These are phyloP conservation scores for Helicoverpa assulta DNA, from an alignment of 2,888 invertebrate species.

Conservation along the genomic window DNA sequence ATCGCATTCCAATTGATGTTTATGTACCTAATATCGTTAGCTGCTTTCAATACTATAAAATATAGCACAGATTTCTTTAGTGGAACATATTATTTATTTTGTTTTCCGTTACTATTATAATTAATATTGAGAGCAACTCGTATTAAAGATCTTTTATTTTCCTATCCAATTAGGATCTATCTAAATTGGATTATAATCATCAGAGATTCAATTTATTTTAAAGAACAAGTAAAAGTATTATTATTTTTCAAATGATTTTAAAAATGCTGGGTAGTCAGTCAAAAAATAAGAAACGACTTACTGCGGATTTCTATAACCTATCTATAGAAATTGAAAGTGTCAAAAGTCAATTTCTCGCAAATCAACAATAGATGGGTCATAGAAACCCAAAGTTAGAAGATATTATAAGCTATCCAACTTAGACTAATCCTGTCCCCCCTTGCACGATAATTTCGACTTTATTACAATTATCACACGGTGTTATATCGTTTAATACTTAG, in stretches of 20 bases:
- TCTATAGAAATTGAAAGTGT: too few relatives aligned
- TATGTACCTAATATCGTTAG: constrained; percentile 12
- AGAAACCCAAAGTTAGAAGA: too few relatives aligned
- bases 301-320: constrained; percentile 7
- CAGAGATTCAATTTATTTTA: too few relatives aligned
- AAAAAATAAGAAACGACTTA: constrained; percentile 22
- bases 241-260: constrained; percentile 34
- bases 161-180: constrained; percentile 33
- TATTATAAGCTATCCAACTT: constrained; percentile 33
- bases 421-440: constrained; percentile 46
- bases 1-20: constrained; percentile 40
- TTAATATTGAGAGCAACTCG: constrained; percentile 37
- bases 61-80: constrained; percentile 11
- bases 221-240: constrained; percentile 7
- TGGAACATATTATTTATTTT: constrained; percentile 29
- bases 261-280: constrained; percentile 45
- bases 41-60: constrained; percentile 35
- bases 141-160: constrained; percentile 34
- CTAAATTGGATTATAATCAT: constrained; percentile 43
- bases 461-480: constrained; percentile 43
- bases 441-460: constrained; percentile 41
- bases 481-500: constrained; percentile 46
- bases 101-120: constrained; percentile 8
- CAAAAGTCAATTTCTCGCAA: too few relatives aligned
- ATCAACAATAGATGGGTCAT: too few relatives aligned